Evolutionary conservation across 2,113 vertebrate genomes (phyloP).

Genomic region (Ammodramus savannarum): DNA sequence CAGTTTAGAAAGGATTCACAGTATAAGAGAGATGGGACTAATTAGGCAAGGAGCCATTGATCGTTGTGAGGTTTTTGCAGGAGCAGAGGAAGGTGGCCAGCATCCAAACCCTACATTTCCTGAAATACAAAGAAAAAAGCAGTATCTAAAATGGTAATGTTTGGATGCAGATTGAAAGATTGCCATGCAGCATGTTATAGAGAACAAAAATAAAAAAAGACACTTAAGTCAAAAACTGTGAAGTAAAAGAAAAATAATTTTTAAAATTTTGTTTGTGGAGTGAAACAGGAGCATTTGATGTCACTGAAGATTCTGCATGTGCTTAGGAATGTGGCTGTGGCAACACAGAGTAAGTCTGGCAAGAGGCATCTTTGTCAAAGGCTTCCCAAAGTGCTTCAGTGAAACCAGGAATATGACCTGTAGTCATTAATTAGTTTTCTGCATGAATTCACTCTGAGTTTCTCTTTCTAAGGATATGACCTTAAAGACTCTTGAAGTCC

Average conservation of each 20-base stretch:
- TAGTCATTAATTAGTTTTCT: not conserved
- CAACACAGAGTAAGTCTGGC: not conserved
- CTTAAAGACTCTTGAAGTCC: not conserved
- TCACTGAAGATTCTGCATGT: not conserved
- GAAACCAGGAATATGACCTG: not conserved
- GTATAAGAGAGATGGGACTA: conserved; percentile 28
- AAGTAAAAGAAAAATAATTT: not conserved
- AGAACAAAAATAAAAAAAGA: not conserved
- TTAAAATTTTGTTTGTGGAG: not conserved
- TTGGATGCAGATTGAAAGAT: conserved; percentile 1
- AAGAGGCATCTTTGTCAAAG: not conserved
- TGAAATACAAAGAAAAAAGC: conserved; percentile 30
- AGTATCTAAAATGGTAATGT: not conserved
- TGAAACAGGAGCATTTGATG: not conserved
- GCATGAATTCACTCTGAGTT: not conserved
- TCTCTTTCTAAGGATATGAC: not conserved
- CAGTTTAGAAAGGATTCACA: conserved; percentile 1
- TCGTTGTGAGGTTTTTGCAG: conserved; percentile 27
- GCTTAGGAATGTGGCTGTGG: not conserved
- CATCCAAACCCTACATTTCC: conserved; percentile 42
- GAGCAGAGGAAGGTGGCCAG: conserved; percentile 35
- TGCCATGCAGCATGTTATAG: not conserved
- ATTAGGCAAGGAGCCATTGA: conserved; percentile 62
- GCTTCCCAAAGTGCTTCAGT: not conserved
- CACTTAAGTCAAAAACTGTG: not conserved